Evolutionary conservation across 2,113 vertebrate genomes (phyloP).

Genomic region (Thamnophis sirtalis): DNA sequence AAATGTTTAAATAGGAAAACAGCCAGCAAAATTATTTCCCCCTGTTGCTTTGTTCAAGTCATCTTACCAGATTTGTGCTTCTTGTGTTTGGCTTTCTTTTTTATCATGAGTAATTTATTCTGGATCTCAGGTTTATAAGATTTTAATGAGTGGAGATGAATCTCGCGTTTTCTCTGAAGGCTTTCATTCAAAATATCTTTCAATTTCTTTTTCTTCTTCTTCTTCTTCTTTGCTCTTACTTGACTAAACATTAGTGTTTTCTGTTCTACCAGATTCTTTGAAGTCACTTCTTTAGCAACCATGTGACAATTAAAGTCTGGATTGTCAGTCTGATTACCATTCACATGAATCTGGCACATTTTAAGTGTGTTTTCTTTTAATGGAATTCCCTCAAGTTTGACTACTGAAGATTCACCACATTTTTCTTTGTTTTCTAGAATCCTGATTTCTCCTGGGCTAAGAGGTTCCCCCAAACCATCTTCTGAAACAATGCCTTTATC

Average conservation of each 20-base stretch:
- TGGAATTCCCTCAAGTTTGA: conserved; percentile 57
- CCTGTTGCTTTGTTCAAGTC: conserved; percentile 5
- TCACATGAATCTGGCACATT: conserved; percentile 67
- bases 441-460: conserved; percentile 62
- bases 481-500: conserved; percentile 66
- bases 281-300: conserved; percentile 57
- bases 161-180: conserved; percentile 71
- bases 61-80: conserved; percentile 86
- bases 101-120: conserved; percentile 73
- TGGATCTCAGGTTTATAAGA: conserved; percentile 74
- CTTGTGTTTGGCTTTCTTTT: conserved; percentile 87
- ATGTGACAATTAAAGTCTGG: conserved; percentile 59
- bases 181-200: conserved; percentile 74
- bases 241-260: conserved; percentile 67
- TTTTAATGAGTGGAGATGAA: conserved; percentile 72
- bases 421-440: conserved; percentile 68
- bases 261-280: conserved; percentile 55
- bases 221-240: conserved; percentile 81
- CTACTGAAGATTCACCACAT: conserved; percentile 53
- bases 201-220: conserved; percentile 85
- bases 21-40: background rate
- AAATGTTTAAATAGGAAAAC: background rate
- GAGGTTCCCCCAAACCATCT: conserved; percentile 57
- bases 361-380: conserved; percentile 71
- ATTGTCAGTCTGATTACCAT: conserved; percentile 65